phyloP scores from a whole-genome alignment of 2,797 vertebrate species.

The Catostomus latipinnis region DNA sequence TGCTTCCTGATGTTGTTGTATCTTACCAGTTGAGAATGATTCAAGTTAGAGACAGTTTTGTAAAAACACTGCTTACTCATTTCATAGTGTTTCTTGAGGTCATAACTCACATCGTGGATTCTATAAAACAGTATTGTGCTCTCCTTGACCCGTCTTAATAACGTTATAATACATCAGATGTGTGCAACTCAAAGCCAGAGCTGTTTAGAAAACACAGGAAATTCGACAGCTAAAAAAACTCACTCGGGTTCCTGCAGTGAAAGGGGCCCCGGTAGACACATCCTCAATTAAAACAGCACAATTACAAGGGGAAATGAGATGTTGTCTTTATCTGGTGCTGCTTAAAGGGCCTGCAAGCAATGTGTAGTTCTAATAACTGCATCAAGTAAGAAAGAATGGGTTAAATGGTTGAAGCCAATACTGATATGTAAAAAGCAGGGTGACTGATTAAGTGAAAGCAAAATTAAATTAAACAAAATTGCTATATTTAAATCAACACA shows the following conservation, averaged over 20 bases:
- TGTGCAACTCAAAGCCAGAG: not conserved
- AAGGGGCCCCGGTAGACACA: constrained; percentile 24
- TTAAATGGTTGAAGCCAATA: too few species aligned
- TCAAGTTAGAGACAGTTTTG: not conserved
- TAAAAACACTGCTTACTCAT: too few species aligned
- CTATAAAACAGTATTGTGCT: too few species aligned
- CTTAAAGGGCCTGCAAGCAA: not conserved
- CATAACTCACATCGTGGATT: too few species aligned
- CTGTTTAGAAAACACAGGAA: constrained; percentile 45
- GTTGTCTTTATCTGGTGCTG: constrained; percentile 5
- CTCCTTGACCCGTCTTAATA: not conserved
- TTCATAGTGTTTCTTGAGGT: too few species aligned
- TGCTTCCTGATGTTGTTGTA: not conserved
- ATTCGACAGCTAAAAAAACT: constrained; percentile 21
- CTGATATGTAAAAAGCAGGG: too few species aligned
- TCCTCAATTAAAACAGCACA: constrained; percentile 37
- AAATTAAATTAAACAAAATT: too few species aligned
- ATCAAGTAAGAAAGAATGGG: too few species aligned
- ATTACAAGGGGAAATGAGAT: constrained; percentile 31
- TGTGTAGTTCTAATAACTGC: not conserved
- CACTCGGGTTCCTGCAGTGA: constrained; percentile 5
- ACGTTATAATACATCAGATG: not conserved
- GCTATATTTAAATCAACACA: too few species aligned
- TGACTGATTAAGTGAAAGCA: too few species aligned
- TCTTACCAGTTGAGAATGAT: not conserved